Evolutionary conservation across 1,140 invertebrate genomes (phyloP), one percentile per base, ranked within the genome.

Genomic region (Polypedilum vanderplanki): DNA sequence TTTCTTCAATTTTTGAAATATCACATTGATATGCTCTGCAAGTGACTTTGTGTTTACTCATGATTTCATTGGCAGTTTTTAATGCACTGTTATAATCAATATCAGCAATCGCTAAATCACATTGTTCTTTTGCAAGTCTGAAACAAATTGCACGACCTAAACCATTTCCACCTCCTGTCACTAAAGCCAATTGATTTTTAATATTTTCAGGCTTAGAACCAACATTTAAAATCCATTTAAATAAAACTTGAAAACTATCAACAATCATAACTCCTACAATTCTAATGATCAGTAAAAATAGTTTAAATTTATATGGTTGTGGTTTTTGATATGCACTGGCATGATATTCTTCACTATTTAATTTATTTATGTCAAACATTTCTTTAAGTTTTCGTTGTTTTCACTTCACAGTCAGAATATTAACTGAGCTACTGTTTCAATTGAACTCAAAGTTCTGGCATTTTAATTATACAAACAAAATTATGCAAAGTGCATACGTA

Each of bases 101-200:
- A 79, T 83, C 81, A 3, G 81, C 80, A 7, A 82, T 79, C 0
- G 81, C 81, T 70, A 83, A 40, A 74, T 83, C 82, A 75, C 81
- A 82, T 40, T 81, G 81, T 10, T 79, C 77, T n/a, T 78, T 76
- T 0, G 81, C 81, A 76, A 83, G 75, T 41, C 80, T 77, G 73
- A 83, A 74, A 22, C 79, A 79, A 20, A 83, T 81, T 76, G 81
- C 80, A 9, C 80, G 78, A n/a, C 81, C 81, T 75, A 83, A 78
- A 75, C 81, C 81, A 75, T 80, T 82, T 75, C 80, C 80, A 33
- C 79, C 80, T 70, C 81, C 81, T 18, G 82, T 81, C 24, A 83
- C 79, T n/a, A 70, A 18, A 0, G 65, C 65, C 5, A 70, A 20
- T 12, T 70, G 15, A 9, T 22, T 22, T 70, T n/a, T 18, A 12